These are phyloP conservation scores for Pemphigus obesinymphae DNA, from an alignment of 1,140 invertebrate species.

Conservation along the genomic window DNA sequence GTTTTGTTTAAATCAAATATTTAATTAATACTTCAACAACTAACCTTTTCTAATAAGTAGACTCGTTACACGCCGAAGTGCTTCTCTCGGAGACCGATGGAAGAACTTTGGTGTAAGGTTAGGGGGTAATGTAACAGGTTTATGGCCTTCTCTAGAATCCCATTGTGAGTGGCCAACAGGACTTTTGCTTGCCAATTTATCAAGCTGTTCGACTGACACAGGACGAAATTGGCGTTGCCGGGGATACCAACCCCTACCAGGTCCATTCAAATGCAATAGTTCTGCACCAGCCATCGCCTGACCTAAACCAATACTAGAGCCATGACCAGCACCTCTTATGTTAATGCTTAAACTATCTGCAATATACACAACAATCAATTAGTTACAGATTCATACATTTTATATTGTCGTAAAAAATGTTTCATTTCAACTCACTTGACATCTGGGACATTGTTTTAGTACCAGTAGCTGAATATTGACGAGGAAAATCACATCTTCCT, in stretches of 20 bases:
- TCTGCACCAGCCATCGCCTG: conserved; percentile 69
- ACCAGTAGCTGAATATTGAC: conserved; percentile 23
- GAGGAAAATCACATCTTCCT: conserved; percentile 32
- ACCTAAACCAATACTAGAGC: conserved; percentile 43
- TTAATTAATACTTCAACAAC: not conserved
- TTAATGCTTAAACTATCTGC: conserved; percentile 27
- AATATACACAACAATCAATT: not conserved
- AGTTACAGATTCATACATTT: not conserved
- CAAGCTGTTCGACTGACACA: conserved; percentile 76
- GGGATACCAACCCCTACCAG: conserved; percentile 78
- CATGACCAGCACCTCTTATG: conserved; percentile 47
- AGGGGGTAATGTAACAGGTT: conserved; percentile 74
- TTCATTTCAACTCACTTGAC: not conserved
- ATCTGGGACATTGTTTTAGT: conserved; percentile 38
- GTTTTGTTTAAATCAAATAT: not conserved
- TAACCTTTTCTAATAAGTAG: conserved; percentile 63
- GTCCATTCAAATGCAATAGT: conserved; percentile 67
- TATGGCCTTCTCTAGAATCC: conserved; percentile 56
- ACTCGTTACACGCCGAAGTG: conserved; percentile 76
- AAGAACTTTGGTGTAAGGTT: conserved; percentile 80
- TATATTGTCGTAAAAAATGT: no score
- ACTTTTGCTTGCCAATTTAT: conserved; percentile 58
- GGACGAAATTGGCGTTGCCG: conserved; percentile 65
- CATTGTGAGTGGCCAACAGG: conserved; percentile 53
- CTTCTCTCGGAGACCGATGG: conserved; percentile 76